A percentile compares a stretch with the other conserved stretches of the same genome.
These are phyloP conservation scores for Sipha maydis DNA, from an alignment of 2,888 invertebrate genomes.

Conservation along the genomic window DNA sequence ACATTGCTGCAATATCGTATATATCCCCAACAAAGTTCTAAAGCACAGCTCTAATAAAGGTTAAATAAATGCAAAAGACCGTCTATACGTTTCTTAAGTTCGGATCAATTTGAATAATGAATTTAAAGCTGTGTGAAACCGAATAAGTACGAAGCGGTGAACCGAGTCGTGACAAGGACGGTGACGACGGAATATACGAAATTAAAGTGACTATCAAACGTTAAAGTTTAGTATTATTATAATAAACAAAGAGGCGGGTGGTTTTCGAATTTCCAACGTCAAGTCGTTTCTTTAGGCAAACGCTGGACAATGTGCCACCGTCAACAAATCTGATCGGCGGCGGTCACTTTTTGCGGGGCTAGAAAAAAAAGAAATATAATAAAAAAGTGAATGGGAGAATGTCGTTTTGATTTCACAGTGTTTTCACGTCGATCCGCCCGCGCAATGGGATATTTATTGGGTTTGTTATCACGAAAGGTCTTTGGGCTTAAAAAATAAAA, in stretches of 20 bases:
- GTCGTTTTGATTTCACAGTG: neutral
- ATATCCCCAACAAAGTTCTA: neutral
- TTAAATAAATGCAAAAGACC: conserved; percentile 34
- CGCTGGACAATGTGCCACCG: neutral
- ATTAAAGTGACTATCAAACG: conserved; percentile 34
- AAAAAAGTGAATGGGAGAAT: neutral
- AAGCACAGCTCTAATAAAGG: neutral
- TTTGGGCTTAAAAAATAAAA: neutral
- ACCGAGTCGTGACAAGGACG: neutral
- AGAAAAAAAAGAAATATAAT: neutral
- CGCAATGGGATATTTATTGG: neutral
- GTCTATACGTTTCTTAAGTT: neutral
- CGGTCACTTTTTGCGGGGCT: neutral
- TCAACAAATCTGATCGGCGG: neutral
- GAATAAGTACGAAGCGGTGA: conserved; percentile 26
- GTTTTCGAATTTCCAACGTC: neutral
- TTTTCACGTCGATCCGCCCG: neutral
- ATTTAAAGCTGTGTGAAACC: conserved; percentile 22
- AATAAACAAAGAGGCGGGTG: neutral
- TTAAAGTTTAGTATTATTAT: neutral
- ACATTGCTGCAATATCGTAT: neutral
- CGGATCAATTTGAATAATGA: conserved; percentile 39
- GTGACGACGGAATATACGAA: neutral
- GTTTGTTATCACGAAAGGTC: conserved; percentile 31
- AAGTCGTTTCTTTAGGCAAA: neutral